These are phyloP conservation scores for Lithobates sylvaticus DNA, from an alignment of 2,797 vertebrate species.

Conservation along the genomic window DNA sequence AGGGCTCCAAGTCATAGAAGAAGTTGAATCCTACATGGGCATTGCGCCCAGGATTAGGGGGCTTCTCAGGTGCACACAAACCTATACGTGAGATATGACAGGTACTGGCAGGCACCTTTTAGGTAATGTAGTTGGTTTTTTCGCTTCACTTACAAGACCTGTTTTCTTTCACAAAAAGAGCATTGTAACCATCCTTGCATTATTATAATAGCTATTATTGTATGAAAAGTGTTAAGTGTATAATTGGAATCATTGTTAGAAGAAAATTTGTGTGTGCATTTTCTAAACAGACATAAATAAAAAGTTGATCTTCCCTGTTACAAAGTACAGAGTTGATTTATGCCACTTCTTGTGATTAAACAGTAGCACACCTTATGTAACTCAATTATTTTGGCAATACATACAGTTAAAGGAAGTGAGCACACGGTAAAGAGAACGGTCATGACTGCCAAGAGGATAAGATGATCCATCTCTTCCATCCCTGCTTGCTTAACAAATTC, in stretches of 20 bases:
- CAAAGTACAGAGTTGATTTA: neutral
- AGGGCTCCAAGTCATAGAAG: neutral
- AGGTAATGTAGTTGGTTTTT: neutral
- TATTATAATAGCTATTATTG: neutral
- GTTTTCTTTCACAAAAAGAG: neutral
- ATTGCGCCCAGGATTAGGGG: neutral
- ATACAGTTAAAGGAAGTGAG: conserved; percentile 90
- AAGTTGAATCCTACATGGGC: neutral
- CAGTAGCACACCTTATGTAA: neutral
- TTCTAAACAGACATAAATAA: neutral
- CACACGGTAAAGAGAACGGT: conserved; percentile 90
- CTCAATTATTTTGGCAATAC: conserved; percentile 64
- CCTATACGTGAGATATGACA: neutral
- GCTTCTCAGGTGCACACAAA: neutral
- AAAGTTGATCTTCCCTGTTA: neutral
- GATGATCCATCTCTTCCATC: conserved; percentile 84
- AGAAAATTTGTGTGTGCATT: neutral
- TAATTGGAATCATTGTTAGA: neutral
- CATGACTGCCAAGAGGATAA: conserved; percentile 89
- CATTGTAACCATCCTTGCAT: neutral
- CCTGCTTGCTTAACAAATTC: conserved; percentile 34
- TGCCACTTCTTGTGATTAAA: neutral
- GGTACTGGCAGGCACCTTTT: neutral
- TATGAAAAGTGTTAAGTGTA: neutral
- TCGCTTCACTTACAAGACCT: neutral